phyloP scores from a whole-genome alignment of 2,113 vertebrate genomes.

The Paralichthys olivaceus region DNA sequence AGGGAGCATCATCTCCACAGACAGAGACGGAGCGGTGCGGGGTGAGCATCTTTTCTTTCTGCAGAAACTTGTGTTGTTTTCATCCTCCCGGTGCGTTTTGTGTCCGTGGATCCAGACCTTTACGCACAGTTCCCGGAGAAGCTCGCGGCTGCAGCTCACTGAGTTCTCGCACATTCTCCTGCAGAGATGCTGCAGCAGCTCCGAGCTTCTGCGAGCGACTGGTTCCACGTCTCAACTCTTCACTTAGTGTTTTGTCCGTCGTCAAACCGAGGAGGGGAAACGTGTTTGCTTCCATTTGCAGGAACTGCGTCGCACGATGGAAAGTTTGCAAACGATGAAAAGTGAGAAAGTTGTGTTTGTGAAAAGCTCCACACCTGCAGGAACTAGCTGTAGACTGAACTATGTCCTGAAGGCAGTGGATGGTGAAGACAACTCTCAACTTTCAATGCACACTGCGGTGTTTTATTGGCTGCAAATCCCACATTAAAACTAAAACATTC shows the following conservation, averaged over 20 bases:
- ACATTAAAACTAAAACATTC: too few species aligned
- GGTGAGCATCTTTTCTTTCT: constrained; percentile 52
- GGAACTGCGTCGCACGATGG: too few species aligned
- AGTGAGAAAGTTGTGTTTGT: constrained; percentile 17
- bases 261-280: background rate
- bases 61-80: background rate
- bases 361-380: background rate
- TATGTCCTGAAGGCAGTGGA: too few species aligned
- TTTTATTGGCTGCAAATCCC: too few species aligned
- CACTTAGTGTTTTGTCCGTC: background rate
- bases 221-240: constrained; percentile 27
- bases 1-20: constrained; percentile 36
- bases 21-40: constrained; percentile 28
- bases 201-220: constrained; percentile 31
- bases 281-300: too few species aligned
- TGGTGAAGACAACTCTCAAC: too few species aligned
- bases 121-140: constrained; percentile 28
- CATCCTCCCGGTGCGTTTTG: background rate
- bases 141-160: constrained; percentile 30
- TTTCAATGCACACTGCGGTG: too few species aligned
- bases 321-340: constrained; percentile 4
- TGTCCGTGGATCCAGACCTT: too few species aligned
- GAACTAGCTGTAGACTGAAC: too few species aligned
- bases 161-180: constrained; percentile 23
- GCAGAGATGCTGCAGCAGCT: constrained; percentile 69